These are phyloP conservation scores for Caenorhabditis sp. DNA, from an alignment of 2,888 invertebrate species.

Conservation along the genomic window DNA sequence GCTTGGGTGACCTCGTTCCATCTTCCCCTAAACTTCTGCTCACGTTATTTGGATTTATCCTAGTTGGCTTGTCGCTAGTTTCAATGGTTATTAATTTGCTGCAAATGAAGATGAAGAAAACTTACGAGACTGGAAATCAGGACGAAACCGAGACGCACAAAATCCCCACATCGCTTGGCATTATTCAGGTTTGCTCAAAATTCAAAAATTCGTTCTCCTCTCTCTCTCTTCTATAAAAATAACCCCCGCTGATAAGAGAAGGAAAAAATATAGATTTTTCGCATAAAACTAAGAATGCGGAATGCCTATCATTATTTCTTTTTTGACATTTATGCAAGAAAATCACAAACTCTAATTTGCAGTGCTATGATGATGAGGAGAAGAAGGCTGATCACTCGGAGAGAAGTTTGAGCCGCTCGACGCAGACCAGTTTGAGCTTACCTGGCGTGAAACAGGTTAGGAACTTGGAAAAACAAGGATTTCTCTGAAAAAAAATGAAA, in stretches of 20 bases:
- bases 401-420: conserved; percentile 45
- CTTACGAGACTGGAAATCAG: conserved; percentile 55
- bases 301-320: not conserved
- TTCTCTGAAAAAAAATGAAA: not conserved
- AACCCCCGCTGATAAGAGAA: no score
- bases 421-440: conserved; percentile 57
- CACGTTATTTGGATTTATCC: conserved; percentile 87
- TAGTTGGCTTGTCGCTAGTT: conserved; percentile 78
- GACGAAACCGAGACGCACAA: not conserved
- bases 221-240: no score
- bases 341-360: conserved; percentile 13
- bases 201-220: not conserved
- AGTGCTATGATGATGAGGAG: conserved; percentile 46
- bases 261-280: no score
- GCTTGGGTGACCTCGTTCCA: conserved; percentile 62
- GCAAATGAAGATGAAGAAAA: conserved; percentile 57
- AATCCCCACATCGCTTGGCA: conserved; percentile 23
- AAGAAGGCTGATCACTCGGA: conserved; percentile 34
- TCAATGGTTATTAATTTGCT: conserved; percentile 63
- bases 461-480: not conserved
- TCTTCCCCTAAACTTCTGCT: conserved; percentile 85
- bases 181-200: conserved; percentile 17
- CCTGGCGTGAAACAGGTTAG: conserved; percentile 50
- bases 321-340: conserved; percentile 6
- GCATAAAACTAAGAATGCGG: not conserved